phyloP scores from a whole-genome alignment of 2,113 vertebrate species.

The Dipodomys ordii region DNA sequence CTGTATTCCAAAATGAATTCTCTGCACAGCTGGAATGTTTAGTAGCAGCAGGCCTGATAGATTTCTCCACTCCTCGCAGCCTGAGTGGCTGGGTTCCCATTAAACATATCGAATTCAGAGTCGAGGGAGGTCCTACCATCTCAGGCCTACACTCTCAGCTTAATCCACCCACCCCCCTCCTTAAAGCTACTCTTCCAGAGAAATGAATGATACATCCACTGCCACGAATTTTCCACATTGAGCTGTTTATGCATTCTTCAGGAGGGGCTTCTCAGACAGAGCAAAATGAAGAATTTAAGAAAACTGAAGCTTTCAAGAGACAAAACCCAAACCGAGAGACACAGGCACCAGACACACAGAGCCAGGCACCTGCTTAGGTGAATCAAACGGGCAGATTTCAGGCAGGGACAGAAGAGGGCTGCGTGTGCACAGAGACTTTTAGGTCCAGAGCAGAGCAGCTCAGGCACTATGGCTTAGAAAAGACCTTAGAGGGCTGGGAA shows the following conservation, averaged over 20 bases:
- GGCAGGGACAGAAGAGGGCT: not conserved
- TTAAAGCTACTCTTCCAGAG: conserved; percentile 69
- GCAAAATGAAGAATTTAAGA: conserved; percentile 73
- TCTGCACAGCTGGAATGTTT: conserved; percentile 68
- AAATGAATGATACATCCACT: conserved; percentile 77
- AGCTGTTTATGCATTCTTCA: conserved; percentile 83
- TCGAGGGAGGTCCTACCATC: conserved; percentile 45
- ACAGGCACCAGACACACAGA: conserved; percentile 40
- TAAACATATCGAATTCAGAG: conserved; percentile 78
- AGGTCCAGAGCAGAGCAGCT: not conserved
- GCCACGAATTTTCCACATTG: conserved; percentile 79
- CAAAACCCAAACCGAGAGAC: conserved; percentile 71
- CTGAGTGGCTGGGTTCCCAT: conserved; percentile 64
- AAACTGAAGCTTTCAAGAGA: conserved; percentile 69
- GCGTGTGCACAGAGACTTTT: not conserved
- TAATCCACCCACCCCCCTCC: not conserved
- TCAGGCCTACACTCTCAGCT: conserved; percentile 56
- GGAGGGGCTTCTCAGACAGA: conserved; percentile 80
- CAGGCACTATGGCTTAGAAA: not conserved
- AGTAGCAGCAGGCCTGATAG: conserved; percentile 66
- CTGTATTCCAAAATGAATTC: conserved; percentile 74
- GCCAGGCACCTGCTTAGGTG: conserved; percentile 5
- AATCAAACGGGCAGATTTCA: not conserved
- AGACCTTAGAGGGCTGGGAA: not conserved
- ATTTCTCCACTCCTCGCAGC: conserved; percentile 60